Evolutionary conservation across 2,113 vertebrate species (phyloP).

Genomic region (Machaerirhynchus nigripectus): DNA sequence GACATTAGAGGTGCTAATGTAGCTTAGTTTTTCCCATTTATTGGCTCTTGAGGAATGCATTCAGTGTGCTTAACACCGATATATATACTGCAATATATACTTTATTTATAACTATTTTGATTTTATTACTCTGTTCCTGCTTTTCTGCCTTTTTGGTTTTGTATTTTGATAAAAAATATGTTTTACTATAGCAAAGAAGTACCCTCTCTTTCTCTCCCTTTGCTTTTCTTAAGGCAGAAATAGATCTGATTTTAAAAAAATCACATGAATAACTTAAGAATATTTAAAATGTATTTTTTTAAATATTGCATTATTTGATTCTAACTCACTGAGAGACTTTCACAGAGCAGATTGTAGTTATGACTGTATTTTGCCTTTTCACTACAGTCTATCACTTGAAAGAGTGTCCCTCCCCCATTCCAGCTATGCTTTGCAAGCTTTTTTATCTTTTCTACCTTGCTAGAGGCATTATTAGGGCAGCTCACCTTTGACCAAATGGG

Average conservation of each 20-base stretch:
- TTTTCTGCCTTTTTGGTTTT: not conserved
- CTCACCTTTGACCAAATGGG: constrained; percentile 68
- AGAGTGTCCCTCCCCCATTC: not conserved
- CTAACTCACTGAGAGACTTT: not conserved
- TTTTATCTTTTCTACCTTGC: constrained; percentile 66
- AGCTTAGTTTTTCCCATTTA: not conserved
- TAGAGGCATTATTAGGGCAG: constrained; percentile 64
- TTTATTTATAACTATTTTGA: not conserved
- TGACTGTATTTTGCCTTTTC: constrained; percentile 15
- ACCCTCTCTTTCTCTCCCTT: not conserved
- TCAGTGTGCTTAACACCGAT: not conserved
- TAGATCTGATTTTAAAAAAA: not conserved
- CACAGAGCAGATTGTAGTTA: not conserved
- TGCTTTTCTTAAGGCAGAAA: not conserved
- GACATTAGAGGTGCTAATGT: not conserved
- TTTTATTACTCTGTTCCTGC: not conserved
- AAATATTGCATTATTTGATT: not conserved
- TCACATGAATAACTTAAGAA: not conserved
- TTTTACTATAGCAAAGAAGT: not conserved
- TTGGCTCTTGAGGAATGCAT: not conserved
- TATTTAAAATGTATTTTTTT: not conserved
- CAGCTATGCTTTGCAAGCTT: not conserved
- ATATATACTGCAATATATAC: not conserved
- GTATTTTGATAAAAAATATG: not conserved
- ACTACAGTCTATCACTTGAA: constrained; percentile 13